Percentiles rank a stretch among this genome's conserved stretches.
Conservation (phyloP, 2,888 invertebrate genomes). For the Salpingus planirostris region DNA sequence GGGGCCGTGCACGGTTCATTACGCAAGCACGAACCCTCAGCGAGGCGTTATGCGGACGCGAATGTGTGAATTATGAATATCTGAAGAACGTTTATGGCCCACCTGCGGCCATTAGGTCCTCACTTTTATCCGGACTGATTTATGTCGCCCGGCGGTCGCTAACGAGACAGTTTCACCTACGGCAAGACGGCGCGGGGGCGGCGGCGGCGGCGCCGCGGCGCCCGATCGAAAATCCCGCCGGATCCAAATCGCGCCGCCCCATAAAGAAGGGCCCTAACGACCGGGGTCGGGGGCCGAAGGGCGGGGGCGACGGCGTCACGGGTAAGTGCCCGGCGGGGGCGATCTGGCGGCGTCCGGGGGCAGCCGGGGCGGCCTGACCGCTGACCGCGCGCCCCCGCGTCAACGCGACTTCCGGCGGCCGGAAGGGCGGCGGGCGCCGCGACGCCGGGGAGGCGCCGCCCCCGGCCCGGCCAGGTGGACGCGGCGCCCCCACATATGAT, state of each 20-base stretch:
- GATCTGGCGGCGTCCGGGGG: conserved; percentile 23
- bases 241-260: conserved; percentile 17
- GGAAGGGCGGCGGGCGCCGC: conserved; percentile 28
- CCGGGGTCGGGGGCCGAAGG: conserved; percentile 7
- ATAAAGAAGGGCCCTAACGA: conserved; percentile 15
- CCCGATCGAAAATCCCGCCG: conserved; percentile 22
- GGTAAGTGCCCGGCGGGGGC: conserved; percentile 21
- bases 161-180: conserved; percentile 25
- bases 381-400: conserved; percentile 26
- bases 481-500: conserved; percentile 29
- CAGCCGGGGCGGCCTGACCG: conserved; percentile 26
- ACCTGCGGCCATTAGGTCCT: conserved; percentile 37
- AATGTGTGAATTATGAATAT: conserved; percentile 33
- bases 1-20: conserved; percentile 19
- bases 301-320: conserved; percentile 17
- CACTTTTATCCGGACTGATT: conserved; percentile 35
- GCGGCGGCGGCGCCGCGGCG: conserved; percentile 21
- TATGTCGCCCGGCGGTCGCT: conserved; percentile 32
- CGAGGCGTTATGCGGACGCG: conserved; percentile 23
- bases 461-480: conserved; percentile 33
- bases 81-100: conserved; percentile 33
- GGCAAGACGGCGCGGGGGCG: conserved; percentile 20
- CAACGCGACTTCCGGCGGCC: conserved; percentile 23
- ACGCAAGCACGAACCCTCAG: conserved; percentile 19
- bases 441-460: conserved; percentile 48